Evolutionary conservation across 2,113 vertebrate genomes (phyloP).

Genomic region (Oxygymnocypris stewartii): DNA sequence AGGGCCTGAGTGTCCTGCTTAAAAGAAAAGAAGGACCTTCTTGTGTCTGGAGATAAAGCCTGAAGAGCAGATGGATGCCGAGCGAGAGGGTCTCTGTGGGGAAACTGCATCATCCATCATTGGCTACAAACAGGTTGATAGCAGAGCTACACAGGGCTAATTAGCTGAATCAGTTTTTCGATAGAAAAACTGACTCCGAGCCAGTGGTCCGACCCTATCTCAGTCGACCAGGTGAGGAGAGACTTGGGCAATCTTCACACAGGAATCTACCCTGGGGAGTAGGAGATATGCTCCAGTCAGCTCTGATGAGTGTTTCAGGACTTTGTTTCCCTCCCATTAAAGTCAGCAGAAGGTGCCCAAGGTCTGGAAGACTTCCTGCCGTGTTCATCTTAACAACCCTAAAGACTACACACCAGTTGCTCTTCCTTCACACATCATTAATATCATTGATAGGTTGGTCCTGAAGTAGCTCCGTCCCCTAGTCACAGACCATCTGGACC

Average conservation of each 20-base stretch:
- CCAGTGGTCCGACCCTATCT: constrained; percentile 30
- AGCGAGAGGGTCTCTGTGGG: neutral
- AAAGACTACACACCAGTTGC: constrained; percentile 18
- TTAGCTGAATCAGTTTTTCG: constrained; percentile 38
- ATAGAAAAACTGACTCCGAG: constrained; percentile 21
- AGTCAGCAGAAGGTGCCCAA: neutral
- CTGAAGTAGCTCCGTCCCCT: neutral
- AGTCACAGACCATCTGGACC: constrained; percentile 8
- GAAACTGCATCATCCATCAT: constrained; percentile 34
- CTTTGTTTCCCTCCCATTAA: neutral
- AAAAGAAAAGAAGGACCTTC: neutral
- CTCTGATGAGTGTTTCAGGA: neutral
- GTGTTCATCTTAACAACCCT: constrained; percentile 17
- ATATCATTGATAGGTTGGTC: neutral
- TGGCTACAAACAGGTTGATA: constrained; percentile 26
- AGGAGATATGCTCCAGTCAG: constrained; percentile 18
- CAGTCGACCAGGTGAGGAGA: constrained; percentile 13
- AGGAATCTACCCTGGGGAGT: neutral
- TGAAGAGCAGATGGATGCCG: neutral
- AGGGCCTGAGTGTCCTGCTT: neutral
- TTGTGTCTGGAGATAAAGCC: constrained; percentile 10
- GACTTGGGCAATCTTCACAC: constrained; percentile 7
- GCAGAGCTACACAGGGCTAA: constrained; percentile 28
- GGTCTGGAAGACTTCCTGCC: constrained; percentile 10
- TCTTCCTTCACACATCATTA: constrained; percentile 35